These are phyloP conservation scores for Tangachromis dhanisi DNA, from an alignment of 2,113 vertebrate genomes.

Conservation along the genomic window DNA sequence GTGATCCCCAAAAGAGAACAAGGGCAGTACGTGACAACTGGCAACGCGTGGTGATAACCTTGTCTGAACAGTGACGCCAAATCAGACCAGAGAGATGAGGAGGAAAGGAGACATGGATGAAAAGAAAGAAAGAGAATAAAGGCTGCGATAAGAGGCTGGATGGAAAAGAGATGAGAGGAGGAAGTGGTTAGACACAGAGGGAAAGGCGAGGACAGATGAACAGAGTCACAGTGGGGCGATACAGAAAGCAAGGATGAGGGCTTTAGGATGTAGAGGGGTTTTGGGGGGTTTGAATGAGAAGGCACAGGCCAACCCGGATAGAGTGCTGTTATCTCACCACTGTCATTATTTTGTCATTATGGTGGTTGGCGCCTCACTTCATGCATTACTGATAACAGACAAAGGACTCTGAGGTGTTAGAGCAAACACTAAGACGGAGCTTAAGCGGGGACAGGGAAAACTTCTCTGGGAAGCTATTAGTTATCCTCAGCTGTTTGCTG, in stretches of 20 bases:
- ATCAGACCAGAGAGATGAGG: conserved; percentile 45
- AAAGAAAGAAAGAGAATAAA: neutral
- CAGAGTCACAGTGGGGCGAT: conserved; percentile 4
- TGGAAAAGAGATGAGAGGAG: conserved; percentile 4
- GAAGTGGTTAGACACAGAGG: neutral
- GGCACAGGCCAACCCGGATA: conserved; percentile 33
- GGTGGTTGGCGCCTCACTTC: conserved; percentile 53
- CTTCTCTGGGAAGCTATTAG: neutral
- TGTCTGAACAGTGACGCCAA: conserved; percentile 19
- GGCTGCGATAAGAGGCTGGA: conserved; percentile 15
- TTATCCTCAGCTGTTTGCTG: neutral
- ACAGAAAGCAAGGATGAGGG: conserved; percentile 26
- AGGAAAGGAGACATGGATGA: conserved; percentile 5
- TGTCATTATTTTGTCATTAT: conserved; percentile 70
- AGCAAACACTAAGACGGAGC: conserved; percentile 32
- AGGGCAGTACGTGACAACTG: conserved; percentile 24
- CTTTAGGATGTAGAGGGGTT: conserved; percentile 10
- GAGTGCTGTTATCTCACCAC: conserved; percentile 49
- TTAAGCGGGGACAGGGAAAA: conserved; percentile 16
- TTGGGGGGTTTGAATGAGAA: neutral
- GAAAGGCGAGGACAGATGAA: neutral
- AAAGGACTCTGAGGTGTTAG: conserved; percentile 34
- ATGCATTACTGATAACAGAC: conserved; percentile 59
- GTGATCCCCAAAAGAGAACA: conserved; percentile 33
- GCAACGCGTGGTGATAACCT: conserved; percentile 45